Evolutionary conservation across 1,140 invertebrate species (phyloP).

Genomic region (Melanaphis sacchari): DNA sequence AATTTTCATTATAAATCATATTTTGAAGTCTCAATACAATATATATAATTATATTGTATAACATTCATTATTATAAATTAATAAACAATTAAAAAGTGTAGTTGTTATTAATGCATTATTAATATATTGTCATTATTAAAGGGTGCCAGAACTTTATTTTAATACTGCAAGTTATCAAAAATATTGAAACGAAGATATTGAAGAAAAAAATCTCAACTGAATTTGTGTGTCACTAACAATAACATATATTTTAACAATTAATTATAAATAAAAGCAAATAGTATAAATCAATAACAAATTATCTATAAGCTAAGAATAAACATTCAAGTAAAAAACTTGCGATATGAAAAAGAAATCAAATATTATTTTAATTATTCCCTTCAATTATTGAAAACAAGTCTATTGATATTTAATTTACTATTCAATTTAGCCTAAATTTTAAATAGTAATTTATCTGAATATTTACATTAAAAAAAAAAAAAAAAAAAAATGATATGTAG

Average conservation of each 20-base stretch:
- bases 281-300: slow-evolving; percentile 23
- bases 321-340: not conserved
- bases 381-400: not conserved
- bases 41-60: slow-evolving; percentile 31
- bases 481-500: slow-evolving; percentile 33
- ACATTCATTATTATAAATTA: slow-evolving; percentile 26
- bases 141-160: slow-evolving; percentile 32
- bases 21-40: slow-evolving; percentile 23
- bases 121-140: slow-evolving; percentile 34
- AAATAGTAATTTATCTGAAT: not conserved
- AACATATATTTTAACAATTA: not conserved
- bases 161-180: not conserved
- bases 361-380: no score
- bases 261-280: not conserved
- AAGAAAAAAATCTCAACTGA: not conserved
- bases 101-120: slow-evolving; percentile 7
- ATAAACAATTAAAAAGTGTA: not conserved
- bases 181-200: not conserved
- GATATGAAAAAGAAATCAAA: slow-evolving; percentile 8
- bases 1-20: not conserved
- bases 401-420: not conserved
- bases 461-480: slow-evolving; percentile 24
- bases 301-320: not conserved
- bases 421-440: not conserved
- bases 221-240: not conserved